Evolutionary conservation across 2,888 invertebrate species (phyloP).

Genomic region (Ophion costatus): DNA sequence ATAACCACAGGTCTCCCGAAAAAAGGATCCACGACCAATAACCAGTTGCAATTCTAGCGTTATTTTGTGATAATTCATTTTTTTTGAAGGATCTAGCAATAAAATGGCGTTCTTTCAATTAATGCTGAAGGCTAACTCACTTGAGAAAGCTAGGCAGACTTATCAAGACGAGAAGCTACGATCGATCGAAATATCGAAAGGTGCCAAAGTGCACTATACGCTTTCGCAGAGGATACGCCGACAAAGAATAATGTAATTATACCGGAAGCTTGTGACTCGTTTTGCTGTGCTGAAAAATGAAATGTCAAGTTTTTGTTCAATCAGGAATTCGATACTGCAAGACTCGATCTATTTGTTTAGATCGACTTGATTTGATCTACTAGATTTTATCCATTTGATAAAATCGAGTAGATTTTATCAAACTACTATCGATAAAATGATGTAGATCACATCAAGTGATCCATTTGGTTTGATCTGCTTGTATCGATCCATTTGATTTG

Average conservation of each 20-base stretch:
- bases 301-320: not conserved
- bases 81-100: not conserved
- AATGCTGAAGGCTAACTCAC: constrained; percentile 85
- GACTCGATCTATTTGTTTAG: too few species aligned
- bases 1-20: constrained; percentile 9
- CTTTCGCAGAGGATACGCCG: constrained; percentile 84
- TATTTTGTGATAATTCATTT: constrained; percentile 33
- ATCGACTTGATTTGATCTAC: too few species aligned
- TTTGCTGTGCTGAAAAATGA: not conserved
- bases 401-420: too few species aligned
- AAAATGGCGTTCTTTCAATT: constrained; percentile 86
- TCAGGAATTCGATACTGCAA: too few species aligned
- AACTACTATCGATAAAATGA: too few species aligned
- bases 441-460: too few species aligned
- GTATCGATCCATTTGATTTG: too few species aligned
- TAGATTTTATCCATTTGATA: too few species aligned
- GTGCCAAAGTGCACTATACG: constrained; percentile 83
- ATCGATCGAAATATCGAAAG: constrained; percentile 84
- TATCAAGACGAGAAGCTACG: constrained; percentile 86
- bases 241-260: constrained; percentile 73
- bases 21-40: not conserved
- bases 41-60: constrained; percentile 29
- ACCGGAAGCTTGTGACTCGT: not conserved
- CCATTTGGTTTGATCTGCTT: too few species aligned
- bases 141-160: constrained; percentile 84